phyloP scores from a whole-genome alignment of 2,113 vertebrate species.

The Andinoacara biseriatus region DNA sequence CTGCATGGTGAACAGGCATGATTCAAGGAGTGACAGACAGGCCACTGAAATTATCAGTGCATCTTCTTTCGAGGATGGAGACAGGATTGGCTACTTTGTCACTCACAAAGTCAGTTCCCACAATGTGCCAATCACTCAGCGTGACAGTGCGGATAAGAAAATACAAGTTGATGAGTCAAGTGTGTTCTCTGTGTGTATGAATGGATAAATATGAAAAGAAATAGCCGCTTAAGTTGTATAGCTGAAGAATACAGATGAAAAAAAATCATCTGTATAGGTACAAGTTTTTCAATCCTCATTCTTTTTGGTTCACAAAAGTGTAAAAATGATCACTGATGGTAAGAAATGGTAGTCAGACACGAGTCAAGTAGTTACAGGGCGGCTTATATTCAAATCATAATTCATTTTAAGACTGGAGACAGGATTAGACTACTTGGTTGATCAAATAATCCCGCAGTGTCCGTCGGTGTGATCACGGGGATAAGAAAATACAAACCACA shows the following conservation, averaged over 20 bases:
- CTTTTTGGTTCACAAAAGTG: not conserved
- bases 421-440: not conserved
- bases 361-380: not conserved
- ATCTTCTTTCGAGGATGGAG: not conserved
- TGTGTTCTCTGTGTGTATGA: not conserved
- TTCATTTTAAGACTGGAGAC: not conserved
- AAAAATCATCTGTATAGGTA: not conserved
- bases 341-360: not conserved
- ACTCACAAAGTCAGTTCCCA: not conserved
- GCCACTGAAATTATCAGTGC: not conserved
- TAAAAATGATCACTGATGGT: not conserved
- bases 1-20: slow-evolving; percentile 3
- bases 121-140: not conserved
- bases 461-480: not conserved
- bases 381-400: not conserved
- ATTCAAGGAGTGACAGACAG: not conserved
- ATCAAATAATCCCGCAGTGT: not conserved
- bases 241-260: not conserved
- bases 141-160: not conserved
- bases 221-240: not conserved
- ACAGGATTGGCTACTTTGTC: not conserved
- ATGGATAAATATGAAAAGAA: not conserved
- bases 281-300: not conserved
- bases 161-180: not conserved
- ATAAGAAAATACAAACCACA: not conserved